Percentiles rank a stretch among this genome's conserved stretches.
phyloP scores from a whole-genome alignment of 2,113 vertebrate species.

The Anarrhichthys ocellatus region DNA sequence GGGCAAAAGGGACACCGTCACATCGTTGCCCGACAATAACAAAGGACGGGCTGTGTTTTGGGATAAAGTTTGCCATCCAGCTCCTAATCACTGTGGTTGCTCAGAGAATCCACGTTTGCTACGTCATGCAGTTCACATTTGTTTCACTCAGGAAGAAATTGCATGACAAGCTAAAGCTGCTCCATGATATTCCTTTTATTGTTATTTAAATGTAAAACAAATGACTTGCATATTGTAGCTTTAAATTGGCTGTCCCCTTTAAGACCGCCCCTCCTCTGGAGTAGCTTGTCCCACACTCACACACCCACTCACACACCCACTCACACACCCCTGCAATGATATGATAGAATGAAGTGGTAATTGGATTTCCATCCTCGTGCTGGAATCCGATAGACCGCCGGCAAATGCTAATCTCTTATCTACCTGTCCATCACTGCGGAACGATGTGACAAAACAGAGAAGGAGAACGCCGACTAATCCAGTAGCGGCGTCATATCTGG shows the following conservation, averaged over 20 bases:
- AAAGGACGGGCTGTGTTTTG: neutral
- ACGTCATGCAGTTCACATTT: conserved; percentile 1
- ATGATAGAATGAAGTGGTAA: conserved; percentile 66
- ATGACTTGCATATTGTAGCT: neutral
- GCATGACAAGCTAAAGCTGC: neutral
- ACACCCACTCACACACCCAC: no score
- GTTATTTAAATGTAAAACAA: neutral
- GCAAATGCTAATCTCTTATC: conserved; percentile 63
- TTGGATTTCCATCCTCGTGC: conserved; percentile 65
- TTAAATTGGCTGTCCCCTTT: conserved; percentile 16
- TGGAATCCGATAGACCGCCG: conserved; percentile 69
- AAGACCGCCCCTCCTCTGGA: conserved; percentile 20
- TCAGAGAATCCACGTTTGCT: neutral
- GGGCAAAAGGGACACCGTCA: neutral
- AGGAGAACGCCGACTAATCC: conserved; percentile 38
- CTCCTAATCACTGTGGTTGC: neutral
- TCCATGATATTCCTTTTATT: neutral
- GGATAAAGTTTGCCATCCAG: neutral
- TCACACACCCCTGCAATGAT: conserved; percentile 25
- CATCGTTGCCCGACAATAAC: neutral
- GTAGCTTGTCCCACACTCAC: conserved; percentile 33
- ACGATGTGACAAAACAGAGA: conserved; percentile 28
- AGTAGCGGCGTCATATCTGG: neutral
- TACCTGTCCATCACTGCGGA: conserved; percentile 50
- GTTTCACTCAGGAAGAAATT: neutral